These are phyloP conservation scores for Haliclona indistincta DNA, from an alignment of 37 sponge, comb jelly and placozoan genomes.

Conservation along the genomic window DNA sequence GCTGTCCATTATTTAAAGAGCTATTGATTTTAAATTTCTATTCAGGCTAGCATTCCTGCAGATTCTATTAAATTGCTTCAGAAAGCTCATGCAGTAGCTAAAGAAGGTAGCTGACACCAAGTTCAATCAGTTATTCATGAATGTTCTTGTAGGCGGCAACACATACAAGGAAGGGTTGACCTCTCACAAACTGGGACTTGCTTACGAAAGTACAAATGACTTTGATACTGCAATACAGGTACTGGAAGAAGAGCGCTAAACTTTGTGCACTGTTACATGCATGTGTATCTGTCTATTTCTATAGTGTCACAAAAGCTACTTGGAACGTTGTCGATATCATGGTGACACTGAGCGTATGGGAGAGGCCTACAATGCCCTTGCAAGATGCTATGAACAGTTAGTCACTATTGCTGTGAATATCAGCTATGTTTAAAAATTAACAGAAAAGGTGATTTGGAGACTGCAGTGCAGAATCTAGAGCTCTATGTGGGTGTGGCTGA, in stretches of 20 bases:
- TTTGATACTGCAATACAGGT: constrained; percentile 72
- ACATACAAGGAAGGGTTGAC: constrained; percentile 75
- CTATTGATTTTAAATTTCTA: background rate
- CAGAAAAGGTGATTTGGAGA: constrained; percentile 80
- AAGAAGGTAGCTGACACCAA: constrained; percentile 42
- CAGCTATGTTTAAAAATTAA: background rate
- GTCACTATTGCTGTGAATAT: constrained; percentile 1
- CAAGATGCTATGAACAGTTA: constrained; percentile 76
- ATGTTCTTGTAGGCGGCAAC: constrained; percentile 49
- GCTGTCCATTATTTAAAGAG: background rate
- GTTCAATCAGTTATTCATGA: background rate
- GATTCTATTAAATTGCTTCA: constrained; percentile 51
- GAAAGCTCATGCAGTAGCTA: constrained; percentile 76
- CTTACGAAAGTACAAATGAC: constrained; percentile 44
- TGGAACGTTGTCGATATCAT: constrained; percentile 76
- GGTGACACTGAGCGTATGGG: constrained; percentile 66
- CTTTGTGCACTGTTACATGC: background rate
- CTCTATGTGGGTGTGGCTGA: constrained; percentile 77
- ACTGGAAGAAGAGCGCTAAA: background rate
- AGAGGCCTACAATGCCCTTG: constrained; percentile 74
- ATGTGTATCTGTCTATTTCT: background rate
- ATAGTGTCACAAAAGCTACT: constrained; percentile 69
- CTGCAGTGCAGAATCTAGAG: constrained; percentile 73
- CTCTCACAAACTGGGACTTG: constrained; percentile 74
- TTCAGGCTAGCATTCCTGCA: constrained; percentile 8